These are phyloP conservation scores for Euphonia xanthogaster DNA, from an alignment of 2,797 vertebrate genomes.

Conservation along the genomic window DNA sequence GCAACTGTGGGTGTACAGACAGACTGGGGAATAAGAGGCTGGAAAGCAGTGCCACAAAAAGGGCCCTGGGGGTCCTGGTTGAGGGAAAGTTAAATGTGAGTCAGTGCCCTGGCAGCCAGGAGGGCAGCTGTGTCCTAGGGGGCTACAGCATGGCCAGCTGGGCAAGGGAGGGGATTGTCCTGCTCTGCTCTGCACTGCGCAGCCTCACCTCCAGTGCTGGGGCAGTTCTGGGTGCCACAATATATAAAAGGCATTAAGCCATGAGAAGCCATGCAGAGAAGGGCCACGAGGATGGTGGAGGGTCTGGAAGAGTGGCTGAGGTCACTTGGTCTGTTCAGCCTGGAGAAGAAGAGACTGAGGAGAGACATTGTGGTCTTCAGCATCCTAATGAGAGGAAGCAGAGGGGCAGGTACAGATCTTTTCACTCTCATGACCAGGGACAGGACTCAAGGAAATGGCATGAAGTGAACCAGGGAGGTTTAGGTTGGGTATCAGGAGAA, in stretches of 20 bases:
- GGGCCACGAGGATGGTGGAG: neutral
- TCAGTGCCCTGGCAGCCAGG: neutral
- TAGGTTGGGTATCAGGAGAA: neutral
- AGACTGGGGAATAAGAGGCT: neutral
- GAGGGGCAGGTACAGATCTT: neutral
- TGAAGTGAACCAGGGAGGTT: neutral
- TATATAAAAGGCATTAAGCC: neutral
- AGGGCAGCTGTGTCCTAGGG: fast-evolving
- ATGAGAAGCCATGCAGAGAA: neutral
- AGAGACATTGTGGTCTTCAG: neutral
- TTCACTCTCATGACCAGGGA: neutral
- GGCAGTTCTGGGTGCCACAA: neutral
- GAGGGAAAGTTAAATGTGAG: fast-evolving
- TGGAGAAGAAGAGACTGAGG: neutral
- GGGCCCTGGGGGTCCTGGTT: fast-evolving
- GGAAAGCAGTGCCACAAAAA: neutral
- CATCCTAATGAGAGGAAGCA: fast-evolving
- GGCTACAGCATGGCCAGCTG: fast-evolving
- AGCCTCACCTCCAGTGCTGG: fast-evolving
- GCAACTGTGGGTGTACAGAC: fast-evolving
- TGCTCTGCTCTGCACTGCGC: fast-evolving
- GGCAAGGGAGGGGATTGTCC: neutral
- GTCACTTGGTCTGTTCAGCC: neutral
- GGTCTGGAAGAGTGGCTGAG: neutral
- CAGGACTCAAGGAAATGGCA: neutral